Evolutionary conservation across 2,888 invertebrate genomes (phyloP).

Genomic region (Macrosoma leucophasiata): DNA sequence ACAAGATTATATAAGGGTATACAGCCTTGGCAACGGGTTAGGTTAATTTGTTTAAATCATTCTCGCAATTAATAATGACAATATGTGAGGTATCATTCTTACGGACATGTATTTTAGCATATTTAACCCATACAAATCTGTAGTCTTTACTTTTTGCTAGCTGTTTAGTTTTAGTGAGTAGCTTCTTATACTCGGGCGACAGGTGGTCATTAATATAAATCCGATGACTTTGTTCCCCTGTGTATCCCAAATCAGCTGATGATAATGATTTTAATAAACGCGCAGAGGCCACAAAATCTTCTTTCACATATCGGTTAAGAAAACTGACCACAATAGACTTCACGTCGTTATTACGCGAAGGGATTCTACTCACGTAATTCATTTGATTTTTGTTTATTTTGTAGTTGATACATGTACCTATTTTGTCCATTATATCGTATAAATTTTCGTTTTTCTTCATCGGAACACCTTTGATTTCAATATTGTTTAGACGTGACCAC

Average conservation of each 20-base stretch:
- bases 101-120: constrained; percentile 10
- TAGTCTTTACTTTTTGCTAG: no score
- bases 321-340: constrained; percentile 7
- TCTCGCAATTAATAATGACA: constrained; percentile 6
- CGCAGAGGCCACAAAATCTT: constrained; percentile 22
- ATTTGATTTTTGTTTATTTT: constrained; percentile 1
- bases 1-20: no score
- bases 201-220: constrained; percentile 26
- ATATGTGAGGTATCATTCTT: constrained; percentile 8
- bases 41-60: constrained; percentile 6
- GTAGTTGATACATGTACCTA: background rate
- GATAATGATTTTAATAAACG: constrained; percentile 12
- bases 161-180: constrained; percentile 23
- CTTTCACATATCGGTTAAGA: constrained; percentile 21
- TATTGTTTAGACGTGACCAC: constrained; percentile 2
- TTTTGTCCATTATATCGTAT: background rate
- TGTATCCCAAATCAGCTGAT: constrained; percentile 14
- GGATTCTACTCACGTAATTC: constrained; percentile 1
- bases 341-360: background rate
- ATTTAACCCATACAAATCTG: constrained; percentile 14
- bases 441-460: constrained; percentile 1
- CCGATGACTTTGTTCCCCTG: constrained; percentile 12
- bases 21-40: no score
- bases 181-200: constrained; percentile 21
- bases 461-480: constrained; percentile 4